phyloP scores from a whole-genome alignment of 2,113 vertebrate species.

The Catharus minimus region DNA sequence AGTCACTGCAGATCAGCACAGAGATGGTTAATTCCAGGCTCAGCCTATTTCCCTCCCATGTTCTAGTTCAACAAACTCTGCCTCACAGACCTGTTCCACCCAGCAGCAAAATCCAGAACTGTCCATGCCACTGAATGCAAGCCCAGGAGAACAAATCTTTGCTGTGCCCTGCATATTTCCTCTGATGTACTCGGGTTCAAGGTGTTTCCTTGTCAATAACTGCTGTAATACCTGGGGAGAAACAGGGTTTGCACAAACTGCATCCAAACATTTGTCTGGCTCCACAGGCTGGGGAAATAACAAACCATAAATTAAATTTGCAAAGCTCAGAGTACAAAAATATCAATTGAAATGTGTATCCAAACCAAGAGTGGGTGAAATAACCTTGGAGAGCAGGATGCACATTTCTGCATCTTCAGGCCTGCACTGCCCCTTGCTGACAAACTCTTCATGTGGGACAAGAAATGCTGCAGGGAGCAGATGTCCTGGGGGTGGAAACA shows the following conservation, averaged over 20 bases:
- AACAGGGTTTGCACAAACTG: not conserved
- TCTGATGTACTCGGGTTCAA: not conserved
- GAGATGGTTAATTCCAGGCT: not conserved
- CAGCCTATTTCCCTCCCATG: not conserved
- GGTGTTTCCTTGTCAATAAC: not conserved
- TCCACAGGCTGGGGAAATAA: conserved; percentile 10
- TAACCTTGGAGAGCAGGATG: not conserved
- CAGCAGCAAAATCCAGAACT: not conserved
- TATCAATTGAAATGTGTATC: not conserved
- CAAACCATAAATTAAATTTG: not conserved
- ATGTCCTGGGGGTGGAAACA: not conserved
- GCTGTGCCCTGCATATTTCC: not conserved
- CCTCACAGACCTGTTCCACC: not conserved
- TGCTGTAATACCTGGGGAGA: not conserved
- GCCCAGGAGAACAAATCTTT: not conserved
- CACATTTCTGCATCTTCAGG: not conserved
- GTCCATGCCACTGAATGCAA: not conserved
- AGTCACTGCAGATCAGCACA: not conserved
- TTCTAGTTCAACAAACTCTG: not conserved
- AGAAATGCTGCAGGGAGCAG: not conserved
- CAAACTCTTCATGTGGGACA: not conserved
- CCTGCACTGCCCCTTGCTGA: conserved; percentile 44
- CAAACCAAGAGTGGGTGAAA: not conserved
- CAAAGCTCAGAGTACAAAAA: not conserved
- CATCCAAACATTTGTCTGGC: not conserved